phyloP scores from a whole-genome alignment of 1,140 invertebrate species.

The Zaprionus kolodkinae region DNA sequence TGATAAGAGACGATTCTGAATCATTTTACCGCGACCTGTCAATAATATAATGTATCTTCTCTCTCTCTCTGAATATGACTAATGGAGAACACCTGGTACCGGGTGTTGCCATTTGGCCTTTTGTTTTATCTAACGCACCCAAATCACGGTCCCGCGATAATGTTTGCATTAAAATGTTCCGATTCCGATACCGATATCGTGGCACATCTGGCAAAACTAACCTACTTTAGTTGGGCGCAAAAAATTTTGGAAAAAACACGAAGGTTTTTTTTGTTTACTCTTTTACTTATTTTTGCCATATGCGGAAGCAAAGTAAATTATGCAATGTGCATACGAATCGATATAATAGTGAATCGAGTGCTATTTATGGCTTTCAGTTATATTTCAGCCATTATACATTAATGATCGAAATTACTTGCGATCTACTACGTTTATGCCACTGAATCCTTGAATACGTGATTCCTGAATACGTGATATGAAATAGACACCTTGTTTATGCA shows the following conservation, averaged over 20 bases:
- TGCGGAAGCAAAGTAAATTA: slow-evolving; percentile 5
- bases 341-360: background rate
- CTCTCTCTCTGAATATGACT: slow-evolving; percentile 19
- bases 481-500: too few species aligned
- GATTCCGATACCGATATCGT: slow-evolving; percentile 18
- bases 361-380: background rate
- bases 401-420: too few species aligned
- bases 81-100: slow-evolving; percentile 23
- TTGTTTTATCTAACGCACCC: slow-evolving; percentile 23
- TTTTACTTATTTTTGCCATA: slow-evolving; percentile 27
- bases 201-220: slow-evolving; percentile 42
- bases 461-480: too few species aligned
- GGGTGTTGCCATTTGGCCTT: slow-evolving; percentile 8
- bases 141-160: slow-evolving; percentile 10
- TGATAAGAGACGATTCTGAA: slow-evolving; percentile 17
- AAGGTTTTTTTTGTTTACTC: slow-evolving; percentile 36
- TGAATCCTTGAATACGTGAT: too few species aligned
- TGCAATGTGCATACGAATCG: slow-evolving; percentile 2
- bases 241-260: background rate
- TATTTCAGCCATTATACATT: too few species aligned
- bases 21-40: slow-evolving; percentile 29
- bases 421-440: too few species aligned
- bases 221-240: background rate
- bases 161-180: slow-evolving; percentile 26
- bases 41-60: background rate